A percentile compares a stretch with the other conserved stretches of the same genome.
Conservation (phyloP, 2,888 invertebrate species). For the Nomada ruficornis region DNA sequence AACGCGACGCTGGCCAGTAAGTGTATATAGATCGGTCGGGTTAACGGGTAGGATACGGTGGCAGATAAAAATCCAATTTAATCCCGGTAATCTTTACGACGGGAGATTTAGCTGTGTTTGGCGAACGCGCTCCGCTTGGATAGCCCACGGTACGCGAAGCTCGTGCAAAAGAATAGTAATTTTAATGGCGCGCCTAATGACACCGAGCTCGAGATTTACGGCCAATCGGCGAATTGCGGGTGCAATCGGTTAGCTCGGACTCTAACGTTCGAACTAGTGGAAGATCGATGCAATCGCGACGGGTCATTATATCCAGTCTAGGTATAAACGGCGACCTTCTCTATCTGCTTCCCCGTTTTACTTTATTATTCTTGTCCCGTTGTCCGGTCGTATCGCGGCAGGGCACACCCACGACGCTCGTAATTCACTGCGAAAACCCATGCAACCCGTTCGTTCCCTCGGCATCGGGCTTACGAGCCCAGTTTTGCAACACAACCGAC, state of each 20-base stretch:
- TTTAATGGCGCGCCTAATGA: constrained; percentile 74
- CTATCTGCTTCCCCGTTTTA: constrained; percentile 66
- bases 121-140: constrained; percentile 1
- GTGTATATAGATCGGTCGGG: constrained; percentile 18
- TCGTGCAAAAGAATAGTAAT: constrained; percentile 60
- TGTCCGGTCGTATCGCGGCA: constrained; percentile 61
- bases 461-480: constrained; percentile 7
- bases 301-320: constrained; percentile 70
- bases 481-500: constrained; percentile 64
- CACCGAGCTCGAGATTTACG: constrained; percentile 75
- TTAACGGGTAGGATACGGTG: constrained; percentile 3
- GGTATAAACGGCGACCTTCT: constrained; percentile 64
- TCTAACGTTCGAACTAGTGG: constrained; percentile 14
- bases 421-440: constrained; percentile 76
- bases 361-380: constrained; percentile 75
- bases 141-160: constrained; percentile 1
- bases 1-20: background rate
- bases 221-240: constrained; percentile 80
- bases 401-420: constrained; percentile 75
- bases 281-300: constrained; percentile 68
- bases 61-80: constrained; percentile 62
- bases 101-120: constrained; percentile 23
- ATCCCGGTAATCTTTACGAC: constrained; percentile 56
- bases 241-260: constrained; percentile 64
- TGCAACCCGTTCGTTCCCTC: constrained; percentile 64